phyloP scores from a whole-genome alignment of 2,797 vertebrate genomes.

The Enteromius thamalakanensis region DNA sequence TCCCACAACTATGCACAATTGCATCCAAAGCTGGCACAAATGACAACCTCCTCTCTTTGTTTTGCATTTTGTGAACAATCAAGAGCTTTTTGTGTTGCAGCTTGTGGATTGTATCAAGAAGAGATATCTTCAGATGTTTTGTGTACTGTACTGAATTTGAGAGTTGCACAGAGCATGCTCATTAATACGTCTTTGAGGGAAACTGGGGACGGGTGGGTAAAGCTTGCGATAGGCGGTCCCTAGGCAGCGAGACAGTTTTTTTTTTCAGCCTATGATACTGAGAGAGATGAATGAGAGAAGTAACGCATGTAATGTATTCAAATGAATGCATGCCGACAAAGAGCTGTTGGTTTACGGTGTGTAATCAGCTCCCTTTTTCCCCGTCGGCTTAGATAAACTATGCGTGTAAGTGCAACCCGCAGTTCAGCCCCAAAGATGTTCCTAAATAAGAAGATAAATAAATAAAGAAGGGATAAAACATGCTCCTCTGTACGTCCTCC shows the following conservation, averaged over 20 bases:
- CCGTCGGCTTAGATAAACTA: constrained; percentile 60
- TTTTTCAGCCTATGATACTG: constrained; percentile 43
- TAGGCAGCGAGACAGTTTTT: constrained; percentile 47
- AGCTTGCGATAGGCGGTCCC: constrained; percentile 50
- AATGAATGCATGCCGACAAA: constrained; percentile 60
- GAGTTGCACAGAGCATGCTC: constrained; percentile 36
- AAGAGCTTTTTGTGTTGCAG: constrained; percentile 38
- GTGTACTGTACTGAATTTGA: constrained; percentile 40
- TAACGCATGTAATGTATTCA: constrained; percentile 62
- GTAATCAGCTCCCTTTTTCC: constrained; percentile 58
- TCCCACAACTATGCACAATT: constrained; percentile 30
- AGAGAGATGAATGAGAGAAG: constrained; percentile 52
- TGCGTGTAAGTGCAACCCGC: constrained; percentile 58
- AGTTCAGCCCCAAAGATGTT: constrained; percentile 56
- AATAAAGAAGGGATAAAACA: constrained; percentile 49
- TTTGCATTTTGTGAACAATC: constrained; percentile 45
- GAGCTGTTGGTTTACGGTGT: constrained; percentile 59
- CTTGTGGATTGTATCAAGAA: constrained; percentile 46
- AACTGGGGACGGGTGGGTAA: constrained; percentile 15
- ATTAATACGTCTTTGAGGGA: constrained; percentile 44
- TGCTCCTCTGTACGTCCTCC: constrained; percentile 27
- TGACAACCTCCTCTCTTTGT: constrained; percentile 42
- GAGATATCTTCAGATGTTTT: constrained; percentile 43
- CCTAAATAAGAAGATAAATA: constrained; percentile 57
- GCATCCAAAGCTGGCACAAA: constrained; percentile 23